Evolutionary conservation across 2,888 invertebrate genomes (phyloP), one percentile per base, ranked within the genome.

Genomic region (Galerucella nymphaeae): DNA sequence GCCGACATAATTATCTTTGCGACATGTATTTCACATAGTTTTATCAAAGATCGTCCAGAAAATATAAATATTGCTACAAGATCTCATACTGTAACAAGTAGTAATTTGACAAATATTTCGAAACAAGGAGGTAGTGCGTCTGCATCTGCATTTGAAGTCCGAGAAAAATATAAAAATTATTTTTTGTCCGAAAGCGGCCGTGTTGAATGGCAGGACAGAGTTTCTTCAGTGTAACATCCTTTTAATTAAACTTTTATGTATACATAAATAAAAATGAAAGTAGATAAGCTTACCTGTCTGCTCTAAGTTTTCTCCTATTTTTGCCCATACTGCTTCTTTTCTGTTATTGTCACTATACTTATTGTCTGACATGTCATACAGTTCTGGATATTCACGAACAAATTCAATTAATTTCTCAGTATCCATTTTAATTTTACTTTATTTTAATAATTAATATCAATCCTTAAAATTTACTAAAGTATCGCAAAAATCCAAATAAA

Each of bases 11-110:
- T 73, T n/a, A 67, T 67, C n/a, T 64, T 70, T 9, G 55, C 61
- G 38, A 57, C 70, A 41, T 71, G 70, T 38, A 48, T 66, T 18
- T 53, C 67, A 20, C 70, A 73, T 64, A 71, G 63, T 59, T 70
- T 70, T 53, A 62, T 70, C 38, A 70, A 57, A 53, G 53, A 55
- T 53, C 53, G 53, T 53, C 53, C 50, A 50, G 16, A 50, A 50
- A 45, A 45, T 45, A 45, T 45, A 45, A 50, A 50, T 50, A 50
- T 16, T n/a, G 50, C 42, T 16, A 62, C 62, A 62, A 42, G 42
- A 62, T 62, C 62, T 62, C 62, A 62, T 62, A 42, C 62, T 62
- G 62, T 62, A 62, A 42, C 42, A n/a, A n/a, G 41, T 23, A 62
- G 62, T 62, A 10, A 62, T 45, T 62, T 62, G 41, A 62, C 62